Base-by-base conservation (phyloP, 2,797 vertebrate genomes). In the Notolepis coatsorum region DNA sequence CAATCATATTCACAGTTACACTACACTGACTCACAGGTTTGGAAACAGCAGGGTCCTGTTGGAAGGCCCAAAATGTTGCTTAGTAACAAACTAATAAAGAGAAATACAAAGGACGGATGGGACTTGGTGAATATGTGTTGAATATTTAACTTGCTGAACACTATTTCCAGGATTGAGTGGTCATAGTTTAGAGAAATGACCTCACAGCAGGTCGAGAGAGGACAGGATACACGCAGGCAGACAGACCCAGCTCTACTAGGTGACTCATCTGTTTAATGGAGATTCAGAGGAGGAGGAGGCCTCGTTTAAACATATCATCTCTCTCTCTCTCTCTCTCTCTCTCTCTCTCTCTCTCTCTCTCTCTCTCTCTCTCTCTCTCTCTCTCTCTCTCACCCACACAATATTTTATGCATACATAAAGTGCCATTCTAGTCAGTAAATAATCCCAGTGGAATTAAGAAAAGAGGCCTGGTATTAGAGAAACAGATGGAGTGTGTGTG, bases 141-240 rank as follows among this genome's bases (percentile, higher is more conserved):
- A 73, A 74, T 75, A 73, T 57, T 54, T 68, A 25, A 50, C 50
- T 57, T 49, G 51, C 38, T 41, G 28, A 10, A 43, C 59, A 23
- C 21, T 24, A 28, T 71, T 66, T 78, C 55, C 45, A 46, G 2
- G 17, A 20, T 15, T 59, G 53, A 74, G 62, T 31, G 64, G 74
- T 67, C 53, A 65, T 4, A 42, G 47, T 67, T 65, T 4, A 55
- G 53, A 61, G 49, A 79, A 63, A 72, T 70, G 30, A 80, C 69
- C 75, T 81, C 72, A 78, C 24, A 15, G 79, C 24, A 15, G 79
- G 77, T 85, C 75, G 81, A 27, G 0, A 13, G 68, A 87, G 75
- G 73, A 82, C 74, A 81, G 33, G 73, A 71, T 45, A 50, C 39
- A 75, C 27, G 23, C 54, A 58, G 28, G 6, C 61, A 47, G 35